phyloP scores from a whole-genome alignment of 2,888 invertebrate genomes.

The Mesorhabditis sp. region DNA sequence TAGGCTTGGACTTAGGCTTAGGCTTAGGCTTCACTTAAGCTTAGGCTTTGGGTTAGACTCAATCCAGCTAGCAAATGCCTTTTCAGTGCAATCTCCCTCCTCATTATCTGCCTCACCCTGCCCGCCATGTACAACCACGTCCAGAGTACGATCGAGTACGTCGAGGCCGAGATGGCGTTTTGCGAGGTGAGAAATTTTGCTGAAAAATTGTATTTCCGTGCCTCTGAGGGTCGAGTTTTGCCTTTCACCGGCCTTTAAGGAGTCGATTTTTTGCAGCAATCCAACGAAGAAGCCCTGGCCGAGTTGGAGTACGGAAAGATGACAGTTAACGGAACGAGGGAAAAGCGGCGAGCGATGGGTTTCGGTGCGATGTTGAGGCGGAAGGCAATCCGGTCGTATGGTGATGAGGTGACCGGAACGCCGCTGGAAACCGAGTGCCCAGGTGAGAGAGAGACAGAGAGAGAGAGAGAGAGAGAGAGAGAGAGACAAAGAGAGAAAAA shows the following conservation, averaged over 20 bases:
- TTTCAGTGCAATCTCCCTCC: slow-evolving; percentile 49
- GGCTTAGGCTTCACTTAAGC: too few species aligned
- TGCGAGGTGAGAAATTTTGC: slow-evolving; percentile 47
- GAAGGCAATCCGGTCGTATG: slow-evolving; percentile 19
- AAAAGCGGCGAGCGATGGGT: background rate
- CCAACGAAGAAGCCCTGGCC: slow-evolving; percentile 43
- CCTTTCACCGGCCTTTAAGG: background rate
- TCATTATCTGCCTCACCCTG: slow-evolving; percentile 48
- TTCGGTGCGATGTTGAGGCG: slow-evolving; percentile 17
- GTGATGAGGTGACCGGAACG: slow-evolving; percentile 50
- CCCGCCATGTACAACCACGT: slow-evolving; percentile 58
- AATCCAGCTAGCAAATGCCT: background rate
- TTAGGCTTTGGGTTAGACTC: too few species aligned
- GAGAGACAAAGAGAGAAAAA: slow-evolving; percentile 31
- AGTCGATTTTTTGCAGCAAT: slow-evolving; percentile 25
- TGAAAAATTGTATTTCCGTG: background rate
- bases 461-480: slow-evolving; percentile 28
- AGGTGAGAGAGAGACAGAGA: slow-evolving; percentile 22
- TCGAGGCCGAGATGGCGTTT: slow-evolving; percentile 55
- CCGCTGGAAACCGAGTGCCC: slow-evolving; percentile 57
- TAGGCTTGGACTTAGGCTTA: too few species aligned
- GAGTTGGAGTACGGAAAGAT: slow-evolving; percentile 40
- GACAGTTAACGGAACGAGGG: slow-evolving; percentile 17
- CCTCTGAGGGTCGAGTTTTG: background rate
- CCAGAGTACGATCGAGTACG: slow-evolving; percentile 55